Evolutionary conservation across 2,113 vertebrate genomes (phyloP).

Genomic region (Lonchura striata): DNA sequence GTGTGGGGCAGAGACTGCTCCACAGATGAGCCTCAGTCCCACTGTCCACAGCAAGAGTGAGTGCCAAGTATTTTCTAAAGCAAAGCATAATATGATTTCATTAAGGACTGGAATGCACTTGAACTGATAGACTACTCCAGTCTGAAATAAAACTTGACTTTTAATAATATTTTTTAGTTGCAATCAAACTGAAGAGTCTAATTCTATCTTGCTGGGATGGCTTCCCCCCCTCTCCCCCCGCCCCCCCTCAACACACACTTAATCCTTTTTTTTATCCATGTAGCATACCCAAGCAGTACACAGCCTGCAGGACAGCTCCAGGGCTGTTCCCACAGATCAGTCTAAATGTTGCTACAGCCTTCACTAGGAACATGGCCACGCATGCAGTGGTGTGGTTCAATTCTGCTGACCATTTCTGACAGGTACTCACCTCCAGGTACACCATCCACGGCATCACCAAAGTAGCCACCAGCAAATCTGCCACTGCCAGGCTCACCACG

Average conservation of each 20-base stretch:
- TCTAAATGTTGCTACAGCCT: background rate
- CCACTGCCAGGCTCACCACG: conserved; percentile 91
- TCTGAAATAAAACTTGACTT: background rate
- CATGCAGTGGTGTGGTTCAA: background rate
- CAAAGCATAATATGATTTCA: background rate
- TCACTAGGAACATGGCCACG: background rate
- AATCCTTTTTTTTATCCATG: background rate
- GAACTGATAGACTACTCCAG: background rate
- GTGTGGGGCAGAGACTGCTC: background rate
- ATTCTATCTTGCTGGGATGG: background rate
- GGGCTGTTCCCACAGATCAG: background rate
- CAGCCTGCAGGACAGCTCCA: background rate
- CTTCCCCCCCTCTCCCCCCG: no score
- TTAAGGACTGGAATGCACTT: background rate
- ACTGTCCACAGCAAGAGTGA: background rate
- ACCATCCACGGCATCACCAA: conserved; percentile 96
- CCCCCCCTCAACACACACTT: no score
- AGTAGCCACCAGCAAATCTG: conserved; percentile 89
- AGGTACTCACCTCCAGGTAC: conserved; percentile 88
- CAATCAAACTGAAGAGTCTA: background rate
- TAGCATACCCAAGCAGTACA: background rate
- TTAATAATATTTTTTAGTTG: background rate
- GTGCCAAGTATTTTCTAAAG: background rate
- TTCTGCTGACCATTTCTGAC: background rate
- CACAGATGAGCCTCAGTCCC: background rate